Evolutionary conservation across 2,888 invertebrate species (phyloP).

Genomic region (Altica lythri): DNA sequence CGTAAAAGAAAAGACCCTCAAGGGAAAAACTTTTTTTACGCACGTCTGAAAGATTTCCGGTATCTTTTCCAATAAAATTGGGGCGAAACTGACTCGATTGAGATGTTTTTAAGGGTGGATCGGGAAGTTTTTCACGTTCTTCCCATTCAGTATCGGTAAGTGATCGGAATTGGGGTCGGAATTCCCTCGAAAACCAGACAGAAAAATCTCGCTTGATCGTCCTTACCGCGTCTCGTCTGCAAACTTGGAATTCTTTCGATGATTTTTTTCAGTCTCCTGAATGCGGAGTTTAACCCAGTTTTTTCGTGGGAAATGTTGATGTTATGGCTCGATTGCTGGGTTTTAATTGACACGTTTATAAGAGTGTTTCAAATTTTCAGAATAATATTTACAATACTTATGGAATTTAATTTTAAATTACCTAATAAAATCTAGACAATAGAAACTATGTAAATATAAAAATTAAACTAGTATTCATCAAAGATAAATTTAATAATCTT

Average conservation of each 20-base stretch:
- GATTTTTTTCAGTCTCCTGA: conserved; percentile 31
- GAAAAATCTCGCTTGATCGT: conserved; percentile 31
- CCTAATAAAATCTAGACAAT: too few relatives aligned
- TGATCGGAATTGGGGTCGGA: conserved; percentile 44
- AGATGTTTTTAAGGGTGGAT: conserved; percentile 38
- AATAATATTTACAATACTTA: too few relatives aligned
- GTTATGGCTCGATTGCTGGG: too few relatives aligned
- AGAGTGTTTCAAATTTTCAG: too few relatives aligned
- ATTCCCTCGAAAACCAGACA: conserved; percentile 35
- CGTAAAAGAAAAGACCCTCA: conserved; percentile 30
- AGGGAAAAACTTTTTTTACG: conserved; percentile 29
- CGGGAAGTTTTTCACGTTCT: conserved; percentile 39
- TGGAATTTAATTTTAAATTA: too few relatives aligned
- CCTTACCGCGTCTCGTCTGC: too few relatives aligned
- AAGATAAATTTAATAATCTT: too few relatives aligned
- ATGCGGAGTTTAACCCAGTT: conserved; percentile 39
- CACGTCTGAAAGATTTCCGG: conserved; percentile 44
- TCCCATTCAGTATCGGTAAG: conserved; percentile 44
- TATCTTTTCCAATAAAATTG: conserved; percentile 42
- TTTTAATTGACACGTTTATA: too few relatives aligned
- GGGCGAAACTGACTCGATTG: conserved; percentile 43
- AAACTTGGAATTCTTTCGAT: conserved; percentile 38
- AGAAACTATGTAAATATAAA: too few relatives aligned
- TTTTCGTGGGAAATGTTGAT: conserved; percentile 36
- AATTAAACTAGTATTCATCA: too few relatives aligned